phyloP scores from a whole-genome alignment of 2,113 vertebrate genomes.

The Gavia stellata region DNA sequence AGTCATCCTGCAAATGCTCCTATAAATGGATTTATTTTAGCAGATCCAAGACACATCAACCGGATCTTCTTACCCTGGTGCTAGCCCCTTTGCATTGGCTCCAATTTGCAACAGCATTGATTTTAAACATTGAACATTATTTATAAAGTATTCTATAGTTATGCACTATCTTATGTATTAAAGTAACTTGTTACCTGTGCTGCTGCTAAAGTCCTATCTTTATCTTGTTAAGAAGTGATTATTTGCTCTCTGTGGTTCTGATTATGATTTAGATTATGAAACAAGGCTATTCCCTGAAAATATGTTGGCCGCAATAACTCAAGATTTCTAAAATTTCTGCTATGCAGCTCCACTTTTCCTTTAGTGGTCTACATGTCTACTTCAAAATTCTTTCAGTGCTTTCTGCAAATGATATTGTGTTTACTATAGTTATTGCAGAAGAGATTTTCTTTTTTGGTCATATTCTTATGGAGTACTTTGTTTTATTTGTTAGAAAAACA shows the following conservation, averaged over 20 bases:
- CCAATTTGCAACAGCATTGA: conserved; percentile 27
- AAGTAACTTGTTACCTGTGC: not conserved
- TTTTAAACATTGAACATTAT: conserved; percentile 43
- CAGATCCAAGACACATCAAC: conserved; percentile 40
- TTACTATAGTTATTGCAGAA: not conserved
- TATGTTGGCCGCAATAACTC: not conserved
- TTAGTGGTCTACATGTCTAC: not conserved
- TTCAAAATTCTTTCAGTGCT: not conserved
- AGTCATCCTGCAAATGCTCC: conserved; percentile 42
- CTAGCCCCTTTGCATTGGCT: not conserved
- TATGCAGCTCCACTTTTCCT: not conserved
- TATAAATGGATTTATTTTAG: conserved; percentile 56
- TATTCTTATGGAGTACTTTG: not conserved
- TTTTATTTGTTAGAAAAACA: not conserved
- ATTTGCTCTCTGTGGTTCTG: not conserved
- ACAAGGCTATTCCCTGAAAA: not conserved
- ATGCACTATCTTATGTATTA: conserved; percentile 6
- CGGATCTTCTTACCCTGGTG: not conserved
- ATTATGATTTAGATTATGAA: not conserved
- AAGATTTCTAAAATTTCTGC: not conserved
- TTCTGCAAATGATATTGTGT: not conserved
- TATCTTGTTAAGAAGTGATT: not conserved
- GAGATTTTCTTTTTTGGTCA: not conserved
- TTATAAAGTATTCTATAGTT: not conserved
- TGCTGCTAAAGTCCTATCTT: not conserved